Percentiles rank a stretch among this genome's conserved stretches.
Conservation (phyloP, 2,888 invertebrate species). For the Microctonus brassicae region DNA sequence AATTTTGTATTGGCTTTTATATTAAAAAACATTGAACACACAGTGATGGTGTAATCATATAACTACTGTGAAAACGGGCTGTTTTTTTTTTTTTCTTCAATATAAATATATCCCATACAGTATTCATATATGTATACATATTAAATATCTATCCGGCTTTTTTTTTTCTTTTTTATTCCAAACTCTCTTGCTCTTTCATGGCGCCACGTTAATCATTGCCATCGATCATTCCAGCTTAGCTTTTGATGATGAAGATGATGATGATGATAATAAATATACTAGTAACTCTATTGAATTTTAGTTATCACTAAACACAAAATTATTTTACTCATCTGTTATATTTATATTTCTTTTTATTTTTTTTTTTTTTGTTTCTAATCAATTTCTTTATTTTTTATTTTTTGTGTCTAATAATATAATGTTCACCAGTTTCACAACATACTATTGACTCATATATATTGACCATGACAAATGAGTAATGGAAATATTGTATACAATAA, state of each 20-base stretch:
- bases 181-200: not conserved
- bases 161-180: not conserved
- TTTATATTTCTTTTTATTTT: too few species aligned
- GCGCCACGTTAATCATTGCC: conserved; percentile 26
- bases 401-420: not conserved
- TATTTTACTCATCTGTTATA: too few species aligned
- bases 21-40: not conserved
- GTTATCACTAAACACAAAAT: not conserved
- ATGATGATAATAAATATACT: conserved; percentile 18
- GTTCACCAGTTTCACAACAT: not conserved
- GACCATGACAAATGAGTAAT: not conserved
- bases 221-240: conserved; percentile 15
- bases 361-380: too few species aligned
- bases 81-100: not conserved
- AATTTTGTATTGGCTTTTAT: conserved; percentile 2
- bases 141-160: not conserved
- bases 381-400: not conserved
- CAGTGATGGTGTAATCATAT: not conserved
- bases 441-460: not conserved
- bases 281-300: not conserved
- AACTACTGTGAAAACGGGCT: not conserved
- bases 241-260: too few species aligned
- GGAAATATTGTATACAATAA: not conserved
- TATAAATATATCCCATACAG: not conserved
- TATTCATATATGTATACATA: not conserved